Evolutionary conservation across 2,113 vertebrate genomes (phyloP).

Genomic region (Indicator indicator): DNA sequence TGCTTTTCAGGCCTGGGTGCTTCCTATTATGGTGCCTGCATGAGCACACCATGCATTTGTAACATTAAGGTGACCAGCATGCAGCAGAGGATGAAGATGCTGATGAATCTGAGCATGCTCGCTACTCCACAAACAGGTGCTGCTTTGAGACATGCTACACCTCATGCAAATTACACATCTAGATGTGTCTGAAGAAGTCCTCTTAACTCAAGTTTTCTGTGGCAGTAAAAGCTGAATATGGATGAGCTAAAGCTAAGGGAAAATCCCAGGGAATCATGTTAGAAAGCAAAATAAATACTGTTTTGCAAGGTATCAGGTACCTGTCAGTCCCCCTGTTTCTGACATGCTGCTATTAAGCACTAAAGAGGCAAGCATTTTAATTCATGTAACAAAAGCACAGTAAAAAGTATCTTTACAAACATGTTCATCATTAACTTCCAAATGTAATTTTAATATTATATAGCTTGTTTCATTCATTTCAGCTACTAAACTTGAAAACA

Average conservation of each 20-base stretch:
- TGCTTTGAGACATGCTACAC: not conserved
- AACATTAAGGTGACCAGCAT: conserved; percentile 39
- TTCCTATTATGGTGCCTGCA: conserved; percentile 61
- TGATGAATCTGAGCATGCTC: conserved; percentile 26
- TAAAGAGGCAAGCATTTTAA: not conserved
- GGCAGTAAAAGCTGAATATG: not conserved
- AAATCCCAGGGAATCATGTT: not conserved
- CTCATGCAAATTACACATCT: not conserved
- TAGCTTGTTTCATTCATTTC: not conserved
- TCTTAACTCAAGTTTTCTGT: not conserved
- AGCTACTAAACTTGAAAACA: not conserved
- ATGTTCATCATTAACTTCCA: not conserved
- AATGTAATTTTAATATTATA: not conserved
- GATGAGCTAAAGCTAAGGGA: not conserved
- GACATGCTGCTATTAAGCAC: not conserved
- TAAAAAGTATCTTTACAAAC: not conserved
- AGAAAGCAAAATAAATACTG: not conserved
- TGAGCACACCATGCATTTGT: not conserved
- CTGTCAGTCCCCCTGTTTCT: not conserved
- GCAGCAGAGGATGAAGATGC: conserved; percentile 35
- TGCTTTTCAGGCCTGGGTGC: conserved; percentile 15
- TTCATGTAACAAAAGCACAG: not conserved
- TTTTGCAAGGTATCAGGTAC: not conserved
- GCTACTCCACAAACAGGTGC: not conserved
- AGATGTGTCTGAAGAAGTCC: not conserved